Conservation (phyloP, 2,888 invertebrate genomes). For the Apamea epomidion region DNA sequence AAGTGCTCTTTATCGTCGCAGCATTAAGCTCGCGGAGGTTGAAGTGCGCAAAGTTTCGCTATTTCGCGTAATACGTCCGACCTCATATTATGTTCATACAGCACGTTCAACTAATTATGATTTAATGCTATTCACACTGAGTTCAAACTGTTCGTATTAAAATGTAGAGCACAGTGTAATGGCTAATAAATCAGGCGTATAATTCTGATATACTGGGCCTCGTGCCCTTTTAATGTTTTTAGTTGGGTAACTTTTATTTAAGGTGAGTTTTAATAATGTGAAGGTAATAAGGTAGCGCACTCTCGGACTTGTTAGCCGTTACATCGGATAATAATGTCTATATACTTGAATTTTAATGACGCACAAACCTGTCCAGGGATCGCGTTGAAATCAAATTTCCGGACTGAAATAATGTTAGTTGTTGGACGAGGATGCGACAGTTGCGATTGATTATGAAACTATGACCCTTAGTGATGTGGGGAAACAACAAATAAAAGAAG, state of each 20-base stretch:
- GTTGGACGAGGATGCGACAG: conserved; percentile 56
- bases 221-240: conserved; percentile 75
- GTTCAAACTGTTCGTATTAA: conserved; percentile 78
- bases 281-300: conserved; percentile 37
- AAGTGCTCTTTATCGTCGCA: conserved; percentile 63
- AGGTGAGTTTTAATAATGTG: conserved; percentile 45
- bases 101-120: conserved; percentile 78
- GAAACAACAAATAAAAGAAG: conserved; percentile 15
- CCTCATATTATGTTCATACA: conserved; percentile 62
- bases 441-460: conserved; percentile 41
- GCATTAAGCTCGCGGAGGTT: conserved; percentile 63
- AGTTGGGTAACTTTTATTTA: conserved; percentile 68
- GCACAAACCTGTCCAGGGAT: conserved; percentile 27
- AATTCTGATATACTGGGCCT: conserved; percentile 77
- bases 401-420: conserved; percentile 50
- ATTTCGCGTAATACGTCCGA: conserved; percentile 57
- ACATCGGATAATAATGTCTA: conserved; percentile 28
- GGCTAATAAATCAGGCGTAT: conserved; percentile 79
- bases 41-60: conserved; percentile 67
- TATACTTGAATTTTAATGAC: conserved; percentile 51
- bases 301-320: conserved; percentile 36
- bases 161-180: conserved; percentile 78
- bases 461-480: neutral
- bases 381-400: conserved; percentile 59
- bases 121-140: conserved; percentile 72